Percentiles rank a stretch among this genome's conserved stretches.
Evolutionary conservation across 2,797 vertebrate species (phyloP).

Genomic region (Cuculus canorus): DNA sequence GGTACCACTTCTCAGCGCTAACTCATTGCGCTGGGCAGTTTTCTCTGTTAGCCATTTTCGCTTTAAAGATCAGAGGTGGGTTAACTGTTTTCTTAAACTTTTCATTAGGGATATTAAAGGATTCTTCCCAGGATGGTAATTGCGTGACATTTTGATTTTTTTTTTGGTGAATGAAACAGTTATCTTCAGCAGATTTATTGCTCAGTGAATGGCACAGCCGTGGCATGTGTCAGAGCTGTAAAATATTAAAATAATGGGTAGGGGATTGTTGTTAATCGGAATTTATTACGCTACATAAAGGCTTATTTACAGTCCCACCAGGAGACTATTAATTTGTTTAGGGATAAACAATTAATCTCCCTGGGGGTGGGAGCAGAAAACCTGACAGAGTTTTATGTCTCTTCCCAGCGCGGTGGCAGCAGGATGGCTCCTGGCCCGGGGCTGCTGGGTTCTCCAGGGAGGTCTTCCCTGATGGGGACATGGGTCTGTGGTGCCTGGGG

Average conservation of each 20-base stretch:
- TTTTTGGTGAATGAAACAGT: background rate
- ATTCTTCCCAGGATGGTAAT: background rate
- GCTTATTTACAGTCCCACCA: constrained; percentile 65
- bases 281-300: constrained; percentile 59
- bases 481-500: background rate
- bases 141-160: background rate
- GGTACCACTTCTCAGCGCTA: background rate
- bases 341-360: constrained; percentile 69
- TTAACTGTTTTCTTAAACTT: background rate
- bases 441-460: background rate
- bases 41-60: background rate
- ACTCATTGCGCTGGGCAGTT: background rate
- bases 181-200: constrained; percentile 33
- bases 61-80: background rate
- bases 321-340: constrained; percentile 59
- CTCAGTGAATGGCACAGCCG: background rate
- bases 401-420: background rate
- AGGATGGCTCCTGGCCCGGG: background rate
- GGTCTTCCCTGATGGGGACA: background rate
- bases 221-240: constrained; percentile 18
- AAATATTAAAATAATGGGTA: constrained; percentile 42
- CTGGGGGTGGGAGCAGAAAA: constrained; percentile 55
- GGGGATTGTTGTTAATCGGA: constrained; percentile 46
- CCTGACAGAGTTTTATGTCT: background rate
- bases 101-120: background rate